Conservation (phyloP, 2,113 vertebrate species). For the Dicaeum eximium region DNA sequence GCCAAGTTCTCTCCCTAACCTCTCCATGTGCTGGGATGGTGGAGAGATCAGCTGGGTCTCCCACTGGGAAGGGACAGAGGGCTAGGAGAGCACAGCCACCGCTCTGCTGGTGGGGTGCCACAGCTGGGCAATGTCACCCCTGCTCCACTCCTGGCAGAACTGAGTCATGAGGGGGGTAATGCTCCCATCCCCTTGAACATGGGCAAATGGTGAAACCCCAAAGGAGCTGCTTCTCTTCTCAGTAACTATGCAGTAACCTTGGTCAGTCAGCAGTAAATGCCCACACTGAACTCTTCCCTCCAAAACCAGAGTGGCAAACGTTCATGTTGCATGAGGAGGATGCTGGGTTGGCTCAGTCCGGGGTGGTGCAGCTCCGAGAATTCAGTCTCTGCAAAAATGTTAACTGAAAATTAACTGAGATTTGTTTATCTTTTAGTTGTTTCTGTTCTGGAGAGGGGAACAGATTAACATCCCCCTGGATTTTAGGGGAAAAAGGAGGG, state of each 20-base stretch:
- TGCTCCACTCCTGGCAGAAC: background rate
- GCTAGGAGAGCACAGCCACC: background rate
- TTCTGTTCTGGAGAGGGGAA: background rate
- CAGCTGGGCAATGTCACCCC: rapidly evolving
- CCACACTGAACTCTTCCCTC: background rate
- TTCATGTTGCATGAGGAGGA: rapidly evolving
- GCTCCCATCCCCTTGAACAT: background rate
- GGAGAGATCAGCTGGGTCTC: background rate
- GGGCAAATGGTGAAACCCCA: background rate
- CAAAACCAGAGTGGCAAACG: background rate
- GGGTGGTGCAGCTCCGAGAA: background rate
- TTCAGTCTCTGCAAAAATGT: background rate
- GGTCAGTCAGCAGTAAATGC: background rate
- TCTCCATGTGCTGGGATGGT: rapidly evolving
- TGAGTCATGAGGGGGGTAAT: rapidly evolving
- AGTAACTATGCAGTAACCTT: background rate
- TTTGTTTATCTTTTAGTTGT: background rate
- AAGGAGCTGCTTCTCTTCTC: background rate
- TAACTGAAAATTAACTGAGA: background rate
- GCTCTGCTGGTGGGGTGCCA: rapidly evolving
- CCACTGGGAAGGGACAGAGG: rapidly evolving
- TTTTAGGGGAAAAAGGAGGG: background rate
- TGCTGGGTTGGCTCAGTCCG: background rate
- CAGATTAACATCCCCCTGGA: background rate
- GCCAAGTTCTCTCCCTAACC: background rate